Evolutionary conservation across 2,888 invertebrate species (phyloP), one percentile per base, ranked within the genome.

Genomic region (Eupithecia dodoneata): DNA sequence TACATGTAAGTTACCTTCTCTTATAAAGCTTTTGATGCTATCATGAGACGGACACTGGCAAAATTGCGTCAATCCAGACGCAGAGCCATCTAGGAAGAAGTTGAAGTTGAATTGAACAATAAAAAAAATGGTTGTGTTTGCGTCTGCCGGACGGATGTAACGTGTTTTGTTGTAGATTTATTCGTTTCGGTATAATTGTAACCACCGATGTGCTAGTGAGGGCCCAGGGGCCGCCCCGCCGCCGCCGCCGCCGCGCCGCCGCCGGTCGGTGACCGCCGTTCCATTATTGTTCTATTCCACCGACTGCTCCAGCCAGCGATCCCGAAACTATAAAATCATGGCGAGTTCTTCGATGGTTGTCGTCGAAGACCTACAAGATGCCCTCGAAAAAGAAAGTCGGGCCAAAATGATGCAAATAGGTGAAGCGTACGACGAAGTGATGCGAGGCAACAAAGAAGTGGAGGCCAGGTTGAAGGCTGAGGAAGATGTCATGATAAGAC

Each of bases 321-420:
- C n/a, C 7, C n/a, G 47, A 7, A 10, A 9, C 3, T 12, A 45
- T 7, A 18, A 7, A 18, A 59, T 30, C 18, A 59, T 59, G 59
- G 59, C 9, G n/a, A 55, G 55, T 55, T n/a, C 55, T 55, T 55
- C 55, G 15, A 15, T 3, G n/a, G n/a, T 7, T 55, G 7, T n/a
- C 55, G 5, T 55, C n/a, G 69, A 44, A 18, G n/a, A n/a, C 2
- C 47, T 13, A 0, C 30, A 69, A 59, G 71, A 41, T 10, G 73
- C 72, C 12, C 70, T 74, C 4, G 75, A 77, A 47, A 74, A 69
- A 44, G 74, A 74, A 52, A 72, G 77, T 2, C 4, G 5, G 2
- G 15, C 5, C 15, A 74, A 63, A 69, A 72, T 77, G 5, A 45
- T 3, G 42, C 45, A 13, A 2, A 30, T 72, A 42, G 44, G 63